phyloP scores from a whole-genome alignment of 2,888 invertebrate species.

The Dryobota labecula region DNA sequence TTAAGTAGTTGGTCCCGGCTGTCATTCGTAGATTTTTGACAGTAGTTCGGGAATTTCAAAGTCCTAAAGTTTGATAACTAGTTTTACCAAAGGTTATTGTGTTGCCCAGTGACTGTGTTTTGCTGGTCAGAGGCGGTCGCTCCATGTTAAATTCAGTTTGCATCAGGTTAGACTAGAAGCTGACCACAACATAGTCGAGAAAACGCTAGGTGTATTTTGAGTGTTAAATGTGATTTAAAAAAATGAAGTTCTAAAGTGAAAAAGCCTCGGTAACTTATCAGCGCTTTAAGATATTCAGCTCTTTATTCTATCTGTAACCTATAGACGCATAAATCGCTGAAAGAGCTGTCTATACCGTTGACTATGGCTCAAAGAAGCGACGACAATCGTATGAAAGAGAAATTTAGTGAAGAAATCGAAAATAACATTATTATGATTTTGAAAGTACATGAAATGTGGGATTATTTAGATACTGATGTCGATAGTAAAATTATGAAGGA shows the following conservation, averaged over 20 bases:
- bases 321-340: background rate
- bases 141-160: background rate
- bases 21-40: background rate
- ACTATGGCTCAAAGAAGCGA: slow-evolving; percentile 6
- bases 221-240: background rate
- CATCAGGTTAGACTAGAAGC: background rate
- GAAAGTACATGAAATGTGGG: background rate
- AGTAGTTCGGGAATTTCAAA: background rate
- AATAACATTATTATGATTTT: background rate
- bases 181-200: accelerated
- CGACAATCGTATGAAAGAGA: background rate
- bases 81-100: background rate
- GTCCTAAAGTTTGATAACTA: background rate
- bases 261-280: too few species aligned
- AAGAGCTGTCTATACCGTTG: background rate
- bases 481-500: too few species aligned
- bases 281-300: too few species aligned
- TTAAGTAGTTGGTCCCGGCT: background rate
- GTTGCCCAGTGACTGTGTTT: background rate
- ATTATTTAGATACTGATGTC: background rate
- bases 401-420: background rate
- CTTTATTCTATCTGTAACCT: too few species aligned
- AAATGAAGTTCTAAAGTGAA: background rate
- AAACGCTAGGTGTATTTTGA: background rate
- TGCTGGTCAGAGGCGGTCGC: background rate